phyloP scores from a whole-genome alignment of 2,113 vertebrate species.

The Chauna torquata region DNA sequence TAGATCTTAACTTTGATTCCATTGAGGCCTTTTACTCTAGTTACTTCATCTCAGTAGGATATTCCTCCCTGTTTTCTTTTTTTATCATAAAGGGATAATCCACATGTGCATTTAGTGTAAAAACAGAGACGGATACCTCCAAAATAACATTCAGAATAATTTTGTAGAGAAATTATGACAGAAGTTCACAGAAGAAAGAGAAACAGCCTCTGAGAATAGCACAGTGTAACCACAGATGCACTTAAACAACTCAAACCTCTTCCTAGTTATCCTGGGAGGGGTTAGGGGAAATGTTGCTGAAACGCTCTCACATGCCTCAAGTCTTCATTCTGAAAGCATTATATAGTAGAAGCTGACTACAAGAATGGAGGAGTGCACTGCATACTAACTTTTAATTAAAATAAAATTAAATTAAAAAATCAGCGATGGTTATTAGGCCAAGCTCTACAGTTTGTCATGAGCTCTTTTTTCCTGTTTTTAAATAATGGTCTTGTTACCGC shows the following conservation, averaged over 20 bases:
- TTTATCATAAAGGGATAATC: neutral
- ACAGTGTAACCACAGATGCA: neutral
- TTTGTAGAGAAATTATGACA: neutral
- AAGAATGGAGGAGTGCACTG: neutral
- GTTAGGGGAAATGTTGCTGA: neutral
- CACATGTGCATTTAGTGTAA: neutral
- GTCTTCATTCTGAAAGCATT: neutral
- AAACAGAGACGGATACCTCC: neutral
- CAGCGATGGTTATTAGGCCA: fast-evolving
- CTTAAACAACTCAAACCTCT: neutral
- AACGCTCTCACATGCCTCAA: neutral
- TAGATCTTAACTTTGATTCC: neutral
- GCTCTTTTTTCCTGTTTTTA: neutral
- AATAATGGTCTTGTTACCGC: neutral
- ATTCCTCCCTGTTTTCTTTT: neutral
- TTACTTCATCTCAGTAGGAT: neutral
- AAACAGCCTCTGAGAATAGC: neutral
- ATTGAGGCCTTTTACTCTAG: neutral
- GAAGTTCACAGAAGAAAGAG: neutral
- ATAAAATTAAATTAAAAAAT: neutral
- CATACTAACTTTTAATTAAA: neutral
- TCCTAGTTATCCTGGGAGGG: neutral
- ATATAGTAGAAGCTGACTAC: neutral
- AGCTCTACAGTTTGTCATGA: neutral
- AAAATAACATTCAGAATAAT: neutral